Evolutionary conservation across 1,140 invertebrate species (phyloP), one percentile per base, ranked within the genome.

Genomic region (Aphis gossypii): DNA sequence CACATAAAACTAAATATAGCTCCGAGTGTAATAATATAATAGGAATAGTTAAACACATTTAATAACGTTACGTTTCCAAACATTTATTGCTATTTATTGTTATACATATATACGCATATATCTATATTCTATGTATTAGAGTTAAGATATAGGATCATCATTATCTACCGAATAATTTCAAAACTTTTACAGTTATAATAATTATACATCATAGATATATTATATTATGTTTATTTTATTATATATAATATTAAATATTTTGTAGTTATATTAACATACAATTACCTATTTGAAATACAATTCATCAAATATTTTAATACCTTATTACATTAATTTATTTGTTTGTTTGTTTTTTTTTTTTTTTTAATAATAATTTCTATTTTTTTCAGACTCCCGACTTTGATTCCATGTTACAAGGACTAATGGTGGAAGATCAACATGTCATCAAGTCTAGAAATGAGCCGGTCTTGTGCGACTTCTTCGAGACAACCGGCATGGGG

Each of bases 391-490:
- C 68, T 1, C 92, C 92, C 21, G 92, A 93, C 82, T 93, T 93
- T 35, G 92, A 93, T 93, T 93, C 92, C 20, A 93, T 93, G 92
- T 23, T 93, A 21, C 92, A 93, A 56, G 92, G 92, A 44, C 82
- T 93, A 14, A 93, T 93, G 92, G 92, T 93, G 1, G 82, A 93
- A 30, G 92, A 93, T 1, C 92, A 83, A 23, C 92, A 93, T 18
- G 82, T 54, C 23, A 41, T 86, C 35, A 93, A 93, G 76, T 86
- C 92, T 9, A 93, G 92, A 84, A 93, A 82, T n/a, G 92, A 93
- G 92, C 92, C 92, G 92, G 92, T 93, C 68, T 86, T 93, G 82
- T 60, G 92, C 38, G 92, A 93, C 35, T 86, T 93, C 14, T 93
- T 93, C 82, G 92, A 93, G 48, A 18, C 82, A 5, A 44, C 82